A percentile compares a stretch with the other conserved stretches of the same genome.
These are phyloP conservation scores for Sphaerodactylus townsendi DNA, from an alignment of 2,113 vertebrate genomes.

Conservation along the genomic window DNA sequence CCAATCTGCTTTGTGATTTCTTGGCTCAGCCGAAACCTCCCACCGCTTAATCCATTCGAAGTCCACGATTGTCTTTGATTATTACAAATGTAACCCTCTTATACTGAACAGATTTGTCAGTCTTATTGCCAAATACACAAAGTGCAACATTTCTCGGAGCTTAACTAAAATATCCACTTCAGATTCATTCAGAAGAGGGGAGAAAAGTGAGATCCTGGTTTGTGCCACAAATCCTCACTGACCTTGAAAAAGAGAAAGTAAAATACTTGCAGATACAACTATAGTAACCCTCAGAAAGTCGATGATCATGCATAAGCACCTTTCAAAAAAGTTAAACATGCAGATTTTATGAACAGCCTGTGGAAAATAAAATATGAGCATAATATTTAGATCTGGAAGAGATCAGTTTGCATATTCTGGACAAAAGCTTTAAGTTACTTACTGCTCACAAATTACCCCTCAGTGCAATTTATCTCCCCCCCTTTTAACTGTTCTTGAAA, in stretches of 20 bases:
- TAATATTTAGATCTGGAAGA: not conserved
- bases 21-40: conserved; percentile 52
- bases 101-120: conserved; percentile 44
- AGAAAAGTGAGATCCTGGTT: not conserved
- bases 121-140: conserved; percentile 34
- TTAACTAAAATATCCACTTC: conserved; percentile 37
- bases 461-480: not conserved
- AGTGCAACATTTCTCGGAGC: conserved; percentile 36
- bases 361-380: not conserved
- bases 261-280: not conserved
- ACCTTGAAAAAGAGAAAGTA: conserved; percentile 26
- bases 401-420: not conserved
- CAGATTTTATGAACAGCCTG: not conserved
- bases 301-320: not conserved
- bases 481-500: not conserved
- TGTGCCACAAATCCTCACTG: conserved; percentile 16
- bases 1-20: conserved; percentile 49
- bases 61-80: conserved; percentile 51
- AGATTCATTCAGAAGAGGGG: conserved; percentile 12
- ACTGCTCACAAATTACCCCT: not conserved
- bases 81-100: conserved; percentile 37
- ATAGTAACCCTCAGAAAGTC: not conserved
- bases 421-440: not conserved
- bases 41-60: conserved; percentile 52
- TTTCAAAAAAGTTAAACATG: not conserved